Percentiles rank a stretch among this genome's conserved stretches.
phyloP scores from a whole-genome alignment of 53 echinoderm and acorn worm species.

The Hippasteria phrygiana region DNA sequence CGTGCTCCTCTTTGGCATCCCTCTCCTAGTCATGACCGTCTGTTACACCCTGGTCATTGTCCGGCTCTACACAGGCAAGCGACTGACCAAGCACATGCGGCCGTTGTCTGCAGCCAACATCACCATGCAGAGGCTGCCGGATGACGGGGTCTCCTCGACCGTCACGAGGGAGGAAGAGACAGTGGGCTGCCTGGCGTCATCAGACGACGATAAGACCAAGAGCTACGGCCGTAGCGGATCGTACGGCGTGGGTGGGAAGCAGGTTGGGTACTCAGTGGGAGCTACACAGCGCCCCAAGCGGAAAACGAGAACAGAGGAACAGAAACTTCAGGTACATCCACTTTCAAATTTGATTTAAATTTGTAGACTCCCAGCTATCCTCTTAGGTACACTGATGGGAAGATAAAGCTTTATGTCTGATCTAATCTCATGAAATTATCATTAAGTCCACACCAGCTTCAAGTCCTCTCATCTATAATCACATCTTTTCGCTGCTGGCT shows the following conservation, averaged over 20 bases:
- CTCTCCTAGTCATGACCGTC: constrained; percentile 53
- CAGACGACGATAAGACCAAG: not conserved
- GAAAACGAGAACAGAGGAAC: not conserved
- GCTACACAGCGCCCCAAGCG: constrained; percentile 14
- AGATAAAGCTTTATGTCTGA: too few relatives aligned
- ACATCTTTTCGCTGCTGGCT: too few relatives aligned
- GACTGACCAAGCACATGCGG: constrained; percentile 38
- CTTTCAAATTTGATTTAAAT: not conserved
- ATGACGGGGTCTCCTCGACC: not conserved
- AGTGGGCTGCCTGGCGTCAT: not conserved
- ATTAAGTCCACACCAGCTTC: too few relatives aligned
- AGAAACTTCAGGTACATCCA: not conserved
- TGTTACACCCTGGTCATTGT: constrained; percentile 64
- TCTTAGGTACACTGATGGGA: too few relatives aligned
- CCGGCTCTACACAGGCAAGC: constrained; percentile 33
- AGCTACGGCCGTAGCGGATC: not conserved
- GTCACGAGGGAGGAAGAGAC: not conserved
- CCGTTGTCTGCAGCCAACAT: constrained; percentile 37
- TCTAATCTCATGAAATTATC: too few relatives aligned
- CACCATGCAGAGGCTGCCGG: not conserved
- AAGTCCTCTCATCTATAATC: too few relatives aligned
- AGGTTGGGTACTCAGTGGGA: not conserved
- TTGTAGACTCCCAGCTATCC: too few relatives aligned
- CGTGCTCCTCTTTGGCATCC: constrained; percentile 61
- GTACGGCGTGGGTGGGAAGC: not conserved